Evolutionary conservation across 2,797 vertebrate species (phyloP).

Genomic region (Acanthopagrus latus): DNA sequence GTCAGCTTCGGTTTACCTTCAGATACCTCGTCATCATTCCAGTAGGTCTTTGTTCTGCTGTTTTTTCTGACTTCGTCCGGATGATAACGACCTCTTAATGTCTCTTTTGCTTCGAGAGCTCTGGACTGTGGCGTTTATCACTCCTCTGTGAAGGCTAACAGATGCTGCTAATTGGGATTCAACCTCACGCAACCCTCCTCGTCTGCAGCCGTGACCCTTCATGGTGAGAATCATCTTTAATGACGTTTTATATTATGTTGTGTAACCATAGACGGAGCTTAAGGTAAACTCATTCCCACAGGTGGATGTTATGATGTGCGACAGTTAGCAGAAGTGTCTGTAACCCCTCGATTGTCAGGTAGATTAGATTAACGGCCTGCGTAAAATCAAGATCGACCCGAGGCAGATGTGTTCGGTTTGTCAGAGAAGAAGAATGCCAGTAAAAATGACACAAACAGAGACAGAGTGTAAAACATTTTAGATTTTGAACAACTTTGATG

Average conservation of each 20-base stretch:
- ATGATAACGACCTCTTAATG: neutral
- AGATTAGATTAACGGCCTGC: neutral
- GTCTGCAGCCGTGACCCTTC: neutral
- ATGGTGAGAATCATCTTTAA: neutral
- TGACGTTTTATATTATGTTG: neutral
- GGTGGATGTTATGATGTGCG: neutral
- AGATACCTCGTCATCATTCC: neutral
- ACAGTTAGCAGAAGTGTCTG: neutral
- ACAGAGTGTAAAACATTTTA: conserved; percentile 46
- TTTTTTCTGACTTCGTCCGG: neutral
- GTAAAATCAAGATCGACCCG: neutral
- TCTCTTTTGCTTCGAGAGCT: neutral
- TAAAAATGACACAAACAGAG: neutral
- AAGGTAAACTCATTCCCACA: neutral
- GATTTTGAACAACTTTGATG: conserved; percentile 59
- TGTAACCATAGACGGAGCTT: neutral
- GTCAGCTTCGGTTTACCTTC: neutral
- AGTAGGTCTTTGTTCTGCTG: neutral
- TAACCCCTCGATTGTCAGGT: too few relatives aligned
- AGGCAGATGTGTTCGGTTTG: conserved; percentile 10
- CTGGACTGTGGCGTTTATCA: neutral
- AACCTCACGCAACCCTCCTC: neutral
- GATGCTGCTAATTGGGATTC: neutral
- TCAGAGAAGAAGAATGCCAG: conserved; percentile 15
- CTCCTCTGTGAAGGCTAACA: neutral